phyloP scores from a whole-genome alignment of 2,797 vertebrate genomes.

The Tympanoctomys barrerae region DNA sequence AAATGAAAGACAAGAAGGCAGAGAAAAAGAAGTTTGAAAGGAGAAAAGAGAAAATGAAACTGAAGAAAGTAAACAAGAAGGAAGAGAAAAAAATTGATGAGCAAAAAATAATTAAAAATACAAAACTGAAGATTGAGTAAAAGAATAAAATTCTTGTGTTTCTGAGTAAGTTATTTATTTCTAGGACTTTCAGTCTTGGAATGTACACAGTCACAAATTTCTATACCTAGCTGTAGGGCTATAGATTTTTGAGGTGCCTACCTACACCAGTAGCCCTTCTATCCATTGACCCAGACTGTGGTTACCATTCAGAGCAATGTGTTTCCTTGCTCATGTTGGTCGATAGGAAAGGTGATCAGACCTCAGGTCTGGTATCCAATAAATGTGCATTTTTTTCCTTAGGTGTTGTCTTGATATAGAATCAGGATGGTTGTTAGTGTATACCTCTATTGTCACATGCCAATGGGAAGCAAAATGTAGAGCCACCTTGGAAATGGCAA shows the following conservation, averaged over 20 bases:
- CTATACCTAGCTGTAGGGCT: not conserved
- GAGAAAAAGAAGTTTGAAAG: not conserved
- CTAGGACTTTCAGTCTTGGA: not conserved
- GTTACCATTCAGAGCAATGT: not conserved
- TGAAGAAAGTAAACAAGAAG: not conserved
- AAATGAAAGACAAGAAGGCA: not conserved
- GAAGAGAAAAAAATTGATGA: not conserved
- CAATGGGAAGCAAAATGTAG: no score
- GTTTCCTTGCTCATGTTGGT: not conserved
- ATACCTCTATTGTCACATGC: no score
- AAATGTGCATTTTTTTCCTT: not conserved
- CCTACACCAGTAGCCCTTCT: not conserved
- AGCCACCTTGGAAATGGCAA: no score
- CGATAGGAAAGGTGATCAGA: not conserved
- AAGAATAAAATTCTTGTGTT: not conserved
- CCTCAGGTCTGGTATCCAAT: not conserved
- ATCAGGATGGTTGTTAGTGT: no score
- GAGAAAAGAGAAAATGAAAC: not conserved
- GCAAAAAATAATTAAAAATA: not conserved
- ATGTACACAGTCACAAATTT: not conserved
- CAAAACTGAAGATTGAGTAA: not conserved
- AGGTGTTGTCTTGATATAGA: not conserved
- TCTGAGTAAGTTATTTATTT: not conserved
- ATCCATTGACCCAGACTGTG: not conserved
- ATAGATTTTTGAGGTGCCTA: not conserved